phyloP scores from a whole-genome alignment of 35 echinoderm and acorn worm genomes.

The Anneissia japonica region DNA sequence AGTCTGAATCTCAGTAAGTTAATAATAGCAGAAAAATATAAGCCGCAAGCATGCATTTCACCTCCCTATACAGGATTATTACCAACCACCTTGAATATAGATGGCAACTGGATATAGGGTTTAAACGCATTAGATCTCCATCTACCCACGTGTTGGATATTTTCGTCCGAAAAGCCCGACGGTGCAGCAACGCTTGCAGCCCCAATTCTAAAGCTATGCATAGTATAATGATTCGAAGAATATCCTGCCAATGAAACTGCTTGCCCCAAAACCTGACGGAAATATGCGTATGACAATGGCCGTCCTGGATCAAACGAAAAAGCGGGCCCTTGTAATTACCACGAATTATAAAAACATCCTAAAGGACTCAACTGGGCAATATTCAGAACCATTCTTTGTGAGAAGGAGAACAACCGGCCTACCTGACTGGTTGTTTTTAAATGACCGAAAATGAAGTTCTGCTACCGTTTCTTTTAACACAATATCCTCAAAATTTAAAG shows the following conservation, averaged over 20 bases:
- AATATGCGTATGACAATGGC: background rate
- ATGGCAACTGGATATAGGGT: background rate
- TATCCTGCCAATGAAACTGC: background rate
- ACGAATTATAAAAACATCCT: too few species aligned
- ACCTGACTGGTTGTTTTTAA: constrained; percentile 8
- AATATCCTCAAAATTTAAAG: background rate
- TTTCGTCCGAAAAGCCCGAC: constrained; percentile 7
- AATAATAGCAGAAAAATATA: too few species aligned
- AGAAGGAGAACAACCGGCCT: background rate
- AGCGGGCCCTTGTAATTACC: too few species aligned
- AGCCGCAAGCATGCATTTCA: too few species aligned
- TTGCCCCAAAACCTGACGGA: background rate
- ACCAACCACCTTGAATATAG: too few species aligned
- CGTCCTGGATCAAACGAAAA: background rate
- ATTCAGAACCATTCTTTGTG: background rate
- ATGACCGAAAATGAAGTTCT: background rate
- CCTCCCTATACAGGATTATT: too few species aligned
- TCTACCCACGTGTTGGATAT: constrained; percentile 41
- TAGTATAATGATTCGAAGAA: background rate
- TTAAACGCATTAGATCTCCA: constrained; percentile 16
- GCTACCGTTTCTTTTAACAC: too few species aligned
- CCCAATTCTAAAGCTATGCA: constrained; percentile 39
- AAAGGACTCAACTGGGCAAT: too few species aligned
- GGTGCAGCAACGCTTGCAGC: constrained; percentile 34
- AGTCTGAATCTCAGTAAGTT: too few species aligned